Evolutionary conservation across 2,113 vertebrate species (phyloP).

Genomic region (Sylvietta virens): DNA sequence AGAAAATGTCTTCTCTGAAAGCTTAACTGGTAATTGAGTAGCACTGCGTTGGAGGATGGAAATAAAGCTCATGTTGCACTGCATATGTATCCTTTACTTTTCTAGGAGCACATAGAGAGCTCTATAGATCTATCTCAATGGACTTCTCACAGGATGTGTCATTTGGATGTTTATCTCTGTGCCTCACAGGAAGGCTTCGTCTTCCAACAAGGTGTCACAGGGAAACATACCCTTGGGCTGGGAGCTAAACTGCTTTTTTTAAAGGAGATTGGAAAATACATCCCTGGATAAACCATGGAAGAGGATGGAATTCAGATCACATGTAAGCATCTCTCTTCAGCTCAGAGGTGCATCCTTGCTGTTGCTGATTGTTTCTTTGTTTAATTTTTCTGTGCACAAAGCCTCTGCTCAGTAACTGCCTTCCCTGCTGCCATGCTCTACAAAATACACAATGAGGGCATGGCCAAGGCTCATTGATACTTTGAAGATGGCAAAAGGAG

Average conservation of each 20-base stretch:
- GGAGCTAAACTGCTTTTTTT: neutral
- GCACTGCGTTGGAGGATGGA: conserved; percentile 23
- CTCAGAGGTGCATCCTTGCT: neutral
- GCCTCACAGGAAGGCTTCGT: neutral
- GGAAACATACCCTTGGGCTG: neutral
- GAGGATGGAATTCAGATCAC: neutral
- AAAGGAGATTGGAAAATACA: neutral
- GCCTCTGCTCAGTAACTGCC: neutral
- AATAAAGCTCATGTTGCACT: conserved; percentile 61
- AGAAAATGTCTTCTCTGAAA: conserved; percentile 14
- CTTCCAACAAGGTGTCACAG: neutral
- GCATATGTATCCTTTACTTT: conserved; percentile 9
- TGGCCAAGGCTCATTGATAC: neutral
- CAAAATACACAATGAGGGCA: rapidly evolving
- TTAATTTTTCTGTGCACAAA: neutral
- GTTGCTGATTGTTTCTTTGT: neutral
- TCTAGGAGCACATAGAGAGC: neutral
- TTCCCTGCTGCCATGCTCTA: neutral
- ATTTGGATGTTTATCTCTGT: neutral
- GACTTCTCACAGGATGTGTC: neutral
- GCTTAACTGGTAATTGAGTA: conserved; percentile 10
- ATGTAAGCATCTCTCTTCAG: neutral
- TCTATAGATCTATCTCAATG: neutral
- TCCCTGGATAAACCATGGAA: neutral
- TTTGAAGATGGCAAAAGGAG: neutral